These are phyloP conservation scores for Vespertilio murinus DNA, from an alignment of 2,797 vertebrate genomes.

Conservation along the genomic window DNA sequence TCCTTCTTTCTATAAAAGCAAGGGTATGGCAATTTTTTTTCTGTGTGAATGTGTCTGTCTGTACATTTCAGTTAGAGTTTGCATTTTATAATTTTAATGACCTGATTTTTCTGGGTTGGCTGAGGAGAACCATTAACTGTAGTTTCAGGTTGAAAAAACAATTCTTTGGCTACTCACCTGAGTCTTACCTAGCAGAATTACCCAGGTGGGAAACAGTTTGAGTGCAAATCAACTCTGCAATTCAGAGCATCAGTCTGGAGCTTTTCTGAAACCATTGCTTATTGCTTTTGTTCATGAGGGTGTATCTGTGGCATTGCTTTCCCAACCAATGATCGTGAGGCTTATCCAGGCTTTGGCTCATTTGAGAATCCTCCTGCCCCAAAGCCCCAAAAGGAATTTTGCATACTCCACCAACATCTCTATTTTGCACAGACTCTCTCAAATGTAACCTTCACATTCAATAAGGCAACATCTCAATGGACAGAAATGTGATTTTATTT, in stretches of 20 bases:
- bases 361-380: neutral
- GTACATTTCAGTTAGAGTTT: neutral
- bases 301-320: neutral
- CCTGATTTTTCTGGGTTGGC: neutral
- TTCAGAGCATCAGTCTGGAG: neutral
- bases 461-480: neutral
- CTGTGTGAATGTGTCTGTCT: neutral
- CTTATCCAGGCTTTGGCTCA: neutral
- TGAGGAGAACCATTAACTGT: neutral
- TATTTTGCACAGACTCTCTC: neutral
- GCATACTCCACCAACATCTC: neutral
- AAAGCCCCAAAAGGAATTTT: neutral
- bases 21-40: neutral
- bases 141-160: neutral
- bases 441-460: neutral
- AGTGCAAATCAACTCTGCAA: neutral
- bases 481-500: neutral
- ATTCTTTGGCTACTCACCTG: neutral
- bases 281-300: neutral
- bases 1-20: neutral
- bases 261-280: neutral
- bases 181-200: neutral
- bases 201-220: neutral
- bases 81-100: neutral
- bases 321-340: neutral